phyloP scores from a whole-genome alignment of 2,797 vertebrate genomes.

The Chelon auratus region DNA sequence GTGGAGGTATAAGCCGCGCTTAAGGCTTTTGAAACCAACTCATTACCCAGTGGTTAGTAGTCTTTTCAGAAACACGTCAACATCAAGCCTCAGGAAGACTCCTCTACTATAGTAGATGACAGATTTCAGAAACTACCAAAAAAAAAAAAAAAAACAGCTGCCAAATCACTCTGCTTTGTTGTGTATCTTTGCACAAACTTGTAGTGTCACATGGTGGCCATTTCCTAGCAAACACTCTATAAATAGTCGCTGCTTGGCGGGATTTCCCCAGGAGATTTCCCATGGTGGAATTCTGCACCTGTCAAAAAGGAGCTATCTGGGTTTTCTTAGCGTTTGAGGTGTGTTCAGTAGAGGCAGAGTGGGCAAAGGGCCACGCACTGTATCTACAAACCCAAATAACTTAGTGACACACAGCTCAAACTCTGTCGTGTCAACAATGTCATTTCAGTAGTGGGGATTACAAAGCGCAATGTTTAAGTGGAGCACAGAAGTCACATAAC shows the following conservation, averaged over 20 bases:
- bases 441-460: slow-evolving; percentile 17
- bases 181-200: slow-evolving; percentile 2
- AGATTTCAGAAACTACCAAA: slow-evolving; percentile 22
- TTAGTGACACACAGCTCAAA: too few relatives aligned
- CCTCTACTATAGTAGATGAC: slow-evolving; percentile 14
- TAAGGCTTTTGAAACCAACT: too few relatives aligned
- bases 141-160: slow-evolving; percentile 24
- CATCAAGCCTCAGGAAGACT: neutral
- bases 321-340: neutral
- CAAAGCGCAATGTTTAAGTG: neutral
- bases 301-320: slow-evolving; percentile 2
- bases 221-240: slow-evolving; percentile 15
- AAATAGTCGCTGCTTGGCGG: neutral
- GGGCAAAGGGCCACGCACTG: too few relatives aligned
- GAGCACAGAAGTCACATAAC: slow-evolving; percentile 19
- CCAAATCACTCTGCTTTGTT: slow-evolving; percentile 5
- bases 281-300: slow-evolving; percentile 2
- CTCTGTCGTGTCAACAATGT: slow-evolving; percentile 7
- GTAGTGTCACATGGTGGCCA: slow-evolving; percentile 1
- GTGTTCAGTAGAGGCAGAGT: neutral
- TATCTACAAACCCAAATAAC: too few relatives aligned
- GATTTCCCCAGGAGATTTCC: slow-evolving; percentile 9
- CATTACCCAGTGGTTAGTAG: too few relatives aligned
- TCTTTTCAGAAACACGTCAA: neutral
- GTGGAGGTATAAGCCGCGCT: too few relatives aligned